Percentiles rank a stretch among this genome's conserved stretches.
Evolutionary conservation across 2,888 invertebrate genomes (phyloP).

Genomic region (Lochmaea crataegi): DNA sequence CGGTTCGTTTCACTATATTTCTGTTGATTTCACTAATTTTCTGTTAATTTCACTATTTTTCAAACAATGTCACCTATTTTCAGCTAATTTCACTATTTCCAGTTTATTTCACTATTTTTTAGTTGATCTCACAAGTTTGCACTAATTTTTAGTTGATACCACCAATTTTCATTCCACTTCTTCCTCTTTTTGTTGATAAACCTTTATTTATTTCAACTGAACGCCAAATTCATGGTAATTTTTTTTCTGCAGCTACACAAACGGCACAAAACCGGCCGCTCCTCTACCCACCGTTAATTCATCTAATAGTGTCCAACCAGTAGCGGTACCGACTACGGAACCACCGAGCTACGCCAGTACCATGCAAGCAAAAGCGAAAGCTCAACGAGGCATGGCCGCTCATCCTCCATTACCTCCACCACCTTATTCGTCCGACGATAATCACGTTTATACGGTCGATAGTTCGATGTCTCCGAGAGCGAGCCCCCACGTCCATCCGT

Average conservation of each 20-base stretch:
- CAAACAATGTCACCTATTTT: too few relatives aligned
- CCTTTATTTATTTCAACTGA: too few relatives aligned
- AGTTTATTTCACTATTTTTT: too few relatives aligned
- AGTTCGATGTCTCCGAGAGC: slow-evolving; percentile 65
- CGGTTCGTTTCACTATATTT: not conserved
- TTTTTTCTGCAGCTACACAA: slow-evolving; percentile 54
- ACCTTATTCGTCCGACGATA: slow-evolving; percentile 69
- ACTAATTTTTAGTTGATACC: too few relatives aligned
- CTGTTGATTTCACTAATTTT: not conserved
- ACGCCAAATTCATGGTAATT: too few relatives aligned
- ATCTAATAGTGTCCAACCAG: slow-evolving; percentile 63
- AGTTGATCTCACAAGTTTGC: too few relatives aligned
- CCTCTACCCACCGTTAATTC: slow-evolving; percentile 57
- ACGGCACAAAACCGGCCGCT: slow-evolving; percentile 62
- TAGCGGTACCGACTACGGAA: slow-evolving; percentile 79
- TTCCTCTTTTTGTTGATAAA: too few relatives aligned
- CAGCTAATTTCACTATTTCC: too few relatives aligned
- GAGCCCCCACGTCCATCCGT: slow-evolving; percentile 70
- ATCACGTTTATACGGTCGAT: slow-evolving; percentile 65
- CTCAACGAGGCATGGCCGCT: slow-evolving; percentile 71
- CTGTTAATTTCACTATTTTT: too few relatives aligned
- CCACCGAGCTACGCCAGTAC: slow-evolving; percentile 93
- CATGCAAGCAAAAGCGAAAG: slow-evolving; percentile 77
- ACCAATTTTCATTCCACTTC: too few relatives aligned
- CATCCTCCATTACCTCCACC: slow-evolving; percentile 77